Evolutionary conservation across 2,113 vertebrate genomes (phyloP).

Genomic region (Baryphthengus martii): DNA sequence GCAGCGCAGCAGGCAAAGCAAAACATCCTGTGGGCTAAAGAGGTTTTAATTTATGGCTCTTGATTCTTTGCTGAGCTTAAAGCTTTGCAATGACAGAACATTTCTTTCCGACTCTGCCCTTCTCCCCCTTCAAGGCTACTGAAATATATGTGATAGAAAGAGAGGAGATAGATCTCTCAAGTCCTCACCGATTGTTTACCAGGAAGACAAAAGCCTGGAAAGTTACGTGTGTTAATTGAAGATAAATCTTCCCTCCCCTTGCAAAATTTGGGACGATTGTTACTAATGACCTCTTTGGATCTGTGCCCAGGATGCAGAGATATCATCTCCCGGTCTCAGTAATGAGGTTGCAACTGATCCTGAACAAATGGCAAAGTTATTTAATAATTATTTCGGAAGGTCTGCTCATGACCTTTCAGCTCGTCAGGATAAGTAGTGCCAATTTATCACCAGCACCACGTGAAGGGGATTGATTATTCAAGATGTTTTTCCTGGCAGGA

Average conservation of each 20-base stretch:
- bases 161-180: neutral
- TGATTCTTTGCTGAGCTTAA: conserved; percentile 35
- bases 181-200: neutral
- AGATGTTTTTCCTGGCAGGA: conserved; percentile 57
- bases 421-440: conserved; percentile 57
- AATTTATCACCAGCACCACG: conserved; percentile 57
- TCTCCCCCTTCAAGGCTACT: neutral
- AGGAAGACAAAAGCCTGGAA: conserved; percentile 41
- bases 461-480: conserved; percentile 33
- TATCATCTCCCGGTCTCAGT: conserved; percentile 67
- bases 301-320: conserved; percentile 63
- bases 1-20: neutral
- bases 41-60: neutral
- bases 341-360: conserved; percentile 75
- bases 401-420: conserved; percentile 71
- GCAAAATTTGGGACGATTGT: conserved; percentile 64
- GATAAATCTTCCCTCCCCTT: conserved; percentile 56
- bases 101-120: neutral
- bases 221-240: conserved; percentile 39
- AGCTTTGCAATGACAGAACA: conserved; percentile 17
- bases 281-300: conserved; percentile 73
- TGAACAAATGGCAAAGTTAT: conserved; percentile 76
- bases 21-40: neutral
- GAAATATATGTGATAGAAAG: neutral
- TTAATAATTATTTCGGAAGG: conserved; percentile 73